These are phyloP conservation scores for Hippolais icterina DNA, from an alignment of 2,113 vertebrate species.

Conservation along the genomic window DNA sequence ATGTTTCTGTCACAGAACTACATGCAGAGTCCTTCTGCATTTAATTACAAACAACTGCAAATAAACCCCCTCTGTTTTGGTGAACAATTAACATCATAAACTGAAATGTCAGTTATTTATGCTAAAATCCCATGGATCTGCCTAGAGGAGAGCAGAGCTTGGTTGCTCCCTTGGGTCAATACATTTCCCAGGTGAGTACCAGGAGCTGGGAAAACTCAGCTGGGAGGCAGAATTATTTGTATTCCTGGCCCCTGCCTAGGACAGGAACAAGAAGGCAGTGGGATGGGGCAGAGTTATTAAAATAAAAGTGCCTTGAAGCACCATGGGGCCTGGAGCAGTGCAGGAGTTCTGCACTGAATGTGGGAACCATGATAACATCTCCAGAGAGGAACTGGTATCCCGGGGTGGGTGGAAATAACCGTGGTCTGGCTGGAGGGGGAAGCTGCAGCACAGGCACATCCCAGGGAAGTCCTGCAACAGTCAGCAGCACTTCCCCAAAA, in stretches of 20 bases:
- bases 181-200: not conserved
- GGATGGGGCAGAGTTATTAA: not conserved
- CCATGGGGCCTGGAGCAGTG: not conserved
- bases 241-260: not conserved
- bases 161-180: not conserved
- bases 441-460: not conserved
- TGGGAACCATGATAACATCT: not conserved
- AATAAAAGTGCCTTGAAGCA: not conserved
- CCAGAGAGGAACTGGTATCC: not conserved
- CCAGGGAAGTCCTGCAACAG: not conserved
- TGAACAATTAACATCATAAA: not conserved
- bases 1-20: not conserved
- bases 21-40: not conserved
- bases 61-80: not conserved
- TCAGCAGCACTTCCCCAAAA: not conserved
- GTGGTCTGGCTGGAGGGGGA: not conserved
- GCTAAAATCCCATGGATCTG: not conserved
- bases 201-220: not conserved
- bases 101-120: not conserved
- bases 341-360: not conserved
- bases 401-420: not conserved
- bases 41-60: conserved; percentile 45
- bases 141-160: not conserved
- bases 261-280: not conserved
- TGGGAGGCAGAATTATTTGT: not conserved